A percentile compares a stretch with the other conserved stretches of the same genome.
Conservation (phyloP, 2,888 invertebrate genomes). For the Brenthis hecate region DNA sequence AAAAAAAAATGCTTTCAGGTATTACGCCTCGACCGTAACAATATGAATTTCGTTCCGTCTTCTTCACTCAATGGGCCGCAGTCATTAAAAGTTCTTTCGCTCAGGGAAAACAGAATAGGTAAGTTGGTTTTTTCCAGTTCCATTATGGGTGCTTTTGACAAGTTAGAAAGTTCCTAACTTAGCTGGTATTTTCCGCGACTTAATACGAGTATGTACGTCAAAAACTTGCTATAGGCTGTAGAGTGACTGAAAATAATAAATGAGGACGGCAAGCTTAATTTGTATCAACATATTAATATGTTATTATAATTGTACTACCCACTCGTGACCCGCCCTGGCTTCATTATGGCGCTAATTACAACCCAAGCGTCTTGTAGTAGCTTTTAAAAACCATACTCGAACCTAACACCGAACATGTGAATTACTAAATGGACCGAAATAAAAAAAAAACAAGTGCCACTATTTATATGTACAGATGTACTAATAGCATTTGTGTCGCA, state of each 20-base stretch:
- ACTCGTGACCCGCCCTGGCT: no score
- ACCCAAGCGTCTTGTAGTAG: no score
- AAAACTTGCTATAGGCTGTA: neutral
- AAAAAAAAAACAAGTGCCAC: no score
- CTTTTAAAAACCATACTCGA: no score
- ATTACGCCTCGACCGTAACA: conserved; percentile 90
- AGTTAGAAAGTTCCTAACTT: conserved; percentile 32
- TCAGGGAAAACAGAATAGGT: conserved; percentile 92
- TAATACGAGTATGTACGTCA: neutral
- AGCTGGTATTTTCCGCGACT: conserved; percentile 12
- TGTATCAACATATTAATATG: neutral
- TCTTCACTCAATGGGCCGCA: conserved; percentile 91
- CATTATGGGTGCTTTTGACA: conserved; percentile 32
- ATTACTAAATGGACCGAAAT: no score
- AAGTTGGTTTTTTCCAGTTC: conserved; percentile 52
- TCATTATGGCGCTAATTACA: no score
- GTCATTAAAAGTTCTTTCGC: conserved; percentile 86
- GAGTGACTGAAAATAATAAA: conserved; percentile 5
- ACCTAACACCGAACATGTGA: no score
- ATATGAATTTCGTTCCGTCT: conserved; percentile 88
- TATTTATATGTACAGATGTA: no score
- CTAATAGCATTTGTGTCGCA: no score
- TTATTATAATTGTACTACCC: neutral
- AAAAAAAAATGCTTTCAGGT: conserved; percentile 78
- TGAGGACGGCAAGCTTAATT: neutral